These are phyloP conservation scores for Epistrophe grossulariae DNA, from an alignment of 2,888 invertebrate species.

Conservation along the genomic window DNA sequence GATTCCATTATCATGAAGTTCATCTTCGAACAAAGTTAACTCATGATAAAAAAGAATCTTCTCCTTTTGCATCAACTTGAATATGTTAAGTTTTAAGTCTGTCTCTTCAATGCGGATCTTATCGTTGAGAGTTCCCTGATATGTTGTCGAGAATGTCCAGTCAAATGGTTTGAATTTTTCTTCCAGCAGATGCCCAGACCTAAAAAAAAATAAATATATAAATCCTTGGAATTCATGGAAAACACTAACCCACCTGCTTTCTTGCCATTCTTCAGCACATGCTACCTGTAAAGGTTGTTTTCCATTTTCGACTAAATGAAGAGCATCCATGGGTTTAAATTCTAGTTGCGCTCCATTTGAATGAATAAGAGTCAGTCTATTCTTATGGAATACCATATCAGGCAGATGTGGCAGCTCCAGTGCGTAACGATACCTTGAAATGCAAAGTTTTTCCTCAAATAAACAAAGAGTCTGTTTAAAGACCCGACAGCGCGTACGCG, in stretches of 20 bases:
- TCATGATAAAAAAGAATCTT: conserved; percentile 97
- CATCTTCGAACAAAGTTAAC: conserved; percentile 97
- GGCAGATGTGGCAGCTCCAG: conserved; percentile 95
- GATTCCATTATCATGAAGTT: conserved; percentile 98
- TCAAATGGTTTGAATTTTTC: conserved; percentile 95
- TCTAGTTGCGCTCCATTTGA: conserved; percentile 88
- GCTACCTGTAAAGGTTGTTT: conserved; percentile 92
- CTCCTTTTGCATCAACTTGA: conserved; percentile 94
- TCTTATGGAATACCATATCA: conserved; percentile 99
- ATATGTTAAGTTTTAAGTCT: conserved; percentile 92
- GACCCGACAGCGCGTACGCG: too few species aligned
- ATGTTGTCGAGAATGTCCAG: conserved; percentile 98
- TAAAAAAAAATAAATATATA: conserved; percentile 80
- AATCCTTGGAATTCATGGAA: not conserved
- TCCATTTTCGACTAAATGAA: conserved; percentile 91
- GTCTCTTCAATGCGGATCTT: conserved; percentile 87
- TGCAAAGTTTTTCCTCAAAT: conserved; percentile 3
- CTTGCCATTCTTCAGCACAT: conserved; percentile 95
- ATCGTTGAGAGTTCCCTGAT: conserved; percentile 91
- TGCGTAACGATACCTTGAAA: conserved; percentile 88
- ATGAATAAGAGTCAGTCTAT: conserved; percentile 90
- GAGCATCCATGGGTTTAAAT: conserved; percentile 96
- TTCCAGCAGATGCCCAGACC: conserved; percentile 87
- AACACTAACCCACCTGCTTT: conserved; percentile 88
- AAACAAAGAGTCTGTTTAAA: too few species aligned